phyloP scores from a whole-genome alignment of 2,113 vertebrate species.

The Brachyhypopomus gauderio region DNA sequence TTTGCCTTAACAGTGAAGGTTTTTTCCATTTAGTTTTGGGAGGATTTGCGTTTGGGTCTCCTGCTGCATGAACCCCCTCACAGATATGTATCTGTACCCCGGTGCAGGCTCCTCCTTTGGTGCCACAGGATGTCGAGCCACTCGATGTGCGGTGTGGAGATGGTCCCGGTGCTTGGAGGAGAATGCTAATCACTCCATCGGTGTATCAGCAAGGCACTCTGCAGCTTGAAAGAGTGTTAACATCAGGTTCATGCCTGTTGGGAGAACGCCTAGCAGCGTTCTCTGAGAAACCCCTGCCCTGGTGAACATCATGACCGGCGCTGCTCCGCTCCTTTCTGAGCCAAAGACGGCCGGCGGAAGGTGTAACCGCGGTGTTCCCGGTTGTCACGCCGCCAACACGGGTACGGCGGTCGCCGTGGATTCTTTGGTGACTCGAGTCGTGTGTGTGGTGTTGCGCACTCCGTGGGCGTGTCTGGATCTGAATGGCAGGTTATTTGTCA shows the following conservation, averaged over 20 bases:
- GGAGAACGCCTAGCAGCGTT: background rate
- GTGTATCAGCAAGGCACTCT: background rate
- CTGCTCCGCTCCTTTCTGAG: background rate
- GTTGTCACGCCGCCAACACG: background rate
- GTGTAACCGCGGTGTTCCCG: background rate
- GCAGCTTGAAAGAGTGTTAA: background rate
- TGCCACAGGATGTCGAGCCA: background rate
- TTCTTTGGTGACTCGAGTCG: background rate
- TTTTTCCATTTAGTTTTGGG: background rate
- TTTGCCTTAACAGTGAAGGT: background rate
- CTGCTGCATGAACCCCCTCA: background rate
- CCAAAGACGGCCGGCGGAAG: background rate
- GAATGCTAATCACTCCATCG: background rate
- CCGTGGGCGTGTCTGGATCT: background rate
- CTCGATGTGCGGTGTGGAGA: background rate
- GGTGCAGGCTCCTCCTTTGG: no score
- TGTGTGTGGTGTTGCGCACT: background rate
- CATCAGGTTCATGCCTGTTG: background rate
- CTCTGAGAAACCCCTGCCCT: background rate
- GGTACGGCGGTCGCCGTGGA: background rate
- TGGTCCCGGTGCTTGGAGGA: background rate
- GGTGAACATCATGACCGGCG: no score
- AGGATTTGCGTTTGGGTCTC: background rate
- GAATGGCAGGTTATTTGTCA: constrained; percentile 33
- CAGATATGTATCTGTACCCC: no score